Conservation (phyloP, 2,888 invertebrate species). For the Julus scanicus region DNA sequence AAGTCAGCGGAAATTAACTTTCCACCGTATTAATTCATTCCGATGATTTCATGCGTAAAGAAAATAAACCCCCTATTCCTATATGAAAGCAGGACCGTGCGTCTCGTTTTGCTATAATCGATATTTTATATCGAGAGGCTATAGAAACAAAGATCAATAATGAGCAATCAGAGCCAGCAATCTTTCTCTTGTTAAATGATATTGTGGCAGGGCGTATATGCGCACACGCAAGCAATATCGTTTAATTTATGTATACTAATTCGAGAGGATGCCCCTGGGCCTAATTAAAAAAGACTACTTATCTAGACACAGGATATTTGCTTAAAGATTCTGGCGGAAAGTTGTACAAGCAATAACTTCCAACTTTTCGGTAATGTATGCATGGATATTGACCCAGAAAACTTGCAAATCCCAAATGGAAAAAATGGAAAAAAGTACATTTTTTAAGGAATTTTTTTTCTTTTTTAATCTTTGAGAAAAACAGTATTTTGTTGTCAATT, state of each 20-base stretch:
- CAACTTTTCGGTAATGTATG: too few relatives aligned
- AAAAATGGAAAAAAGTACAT: too few relatives aligned
- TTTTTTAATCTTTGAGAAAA: too few relatives aligned
- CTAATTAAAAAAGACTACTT: constrained; percentile 14
- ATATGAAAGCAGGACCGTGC: neutral
- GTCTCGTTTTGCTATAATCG: constrained; percentile 16
- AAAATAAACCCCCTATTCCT: neutral
- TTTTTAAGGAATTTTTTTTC: too few relatives aligned
- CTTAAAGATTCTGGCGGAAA: neutral
- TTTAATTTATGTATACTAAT: neutral
- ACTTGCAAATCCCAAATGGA: too few relatives aligned
- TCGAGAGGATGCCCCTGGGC: neutral
- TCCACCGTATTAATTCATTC: constrained; percentile 45
- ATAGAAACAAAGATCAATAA: constrained; percentile 43
- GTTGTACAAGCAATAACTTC: too few relatives aligned
- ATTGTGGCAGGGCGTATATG: neutral
- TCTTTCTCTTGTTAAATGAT: neutral
- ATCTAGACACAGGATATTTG: neutral
- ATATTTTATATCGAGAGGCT: constrained; percentile 40
- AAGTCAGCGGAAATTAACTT: constrained; percentile 47
- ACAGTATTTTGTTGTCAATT: too few relatives aligned
- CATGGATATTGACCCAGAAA: too few relatives aligned
- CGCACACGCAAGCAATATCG: neutral
- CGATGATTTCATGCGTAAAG: constrained; percentile 47
- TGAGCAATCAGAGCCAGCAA: constrained; percentile 37